Evolutionary conservation across 2,113 vertebrate species (phyloP).

Genomic region (Caretta caretta): DNA sequence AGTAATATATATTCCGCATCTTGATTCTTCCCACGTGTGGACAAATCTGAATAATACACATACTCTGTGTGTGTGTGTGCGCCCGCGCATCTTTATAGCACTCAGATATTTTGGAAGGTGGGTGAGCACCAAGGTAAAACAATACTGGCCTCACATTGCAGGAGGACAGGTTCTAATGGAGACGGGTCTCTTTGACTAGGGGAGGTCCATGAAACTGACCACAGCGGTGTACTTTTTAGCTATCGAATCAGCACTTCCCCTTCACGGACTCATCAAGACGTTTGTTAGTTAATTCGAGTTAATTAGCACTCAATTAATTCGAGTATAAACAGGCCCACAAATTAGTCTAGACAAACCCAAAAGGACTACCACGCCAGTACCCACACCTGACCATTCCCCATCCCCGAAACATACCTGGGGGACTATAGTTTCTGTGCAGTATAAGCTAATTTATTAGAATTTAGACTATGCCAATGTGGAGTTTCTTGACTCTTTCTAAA

Average conservation of each 20-base stretch:
- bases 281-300: background rate
- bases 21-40: background rate
- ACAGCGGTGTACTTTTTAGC: background rate
- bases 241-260: background rate
- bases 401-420: background rate
- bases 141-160: background rate
- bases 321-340: background rate
- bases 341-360: background rate
- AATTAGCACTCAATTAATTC: background rate
- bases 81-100: background rate
- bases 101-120: background rate
- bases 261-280: background rate
- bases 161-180: background rate
- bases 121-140: background rate
- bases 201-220: background rate
- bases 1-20: background rate
- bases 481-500: background rate
- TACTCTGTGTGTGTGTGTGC: background rate
- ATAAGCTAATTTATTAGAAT: background rate
- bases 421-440: background rate
- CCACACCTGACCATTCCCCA: background rate
- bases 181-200: background rate
- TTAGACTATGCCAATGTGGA: background rate
- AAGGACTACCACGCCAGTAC: background rate
- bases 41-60: background rate